Conservation (phyloP, 1,140 invertebrate species). For the Pararge aegeria region DNA sequence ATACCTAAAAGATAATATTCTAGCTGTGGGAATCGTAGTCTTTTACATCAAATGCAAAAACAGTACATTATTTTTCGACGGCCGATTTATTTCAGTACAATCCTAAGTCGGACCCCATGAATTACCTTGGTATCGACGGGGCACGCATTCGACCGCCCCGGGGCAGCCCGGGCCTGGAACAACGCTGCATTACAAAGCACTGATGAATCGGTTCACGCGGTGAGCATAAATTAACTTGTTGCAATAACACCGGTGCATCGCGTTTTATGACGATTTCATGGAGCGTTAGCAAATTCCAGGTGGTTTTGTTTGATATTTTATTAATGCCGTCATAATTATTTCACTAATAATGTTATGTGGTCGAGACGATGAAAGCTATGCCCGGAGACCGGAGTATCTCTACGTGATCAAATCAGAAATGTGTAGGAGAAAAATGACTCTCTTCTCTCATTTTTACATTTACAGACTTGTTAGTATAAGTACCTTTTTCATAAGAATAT, state of each 20-base stretch:
- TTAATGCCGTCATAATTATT: slow-evolving; percentile 1
- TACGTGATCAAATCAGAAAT: no score
- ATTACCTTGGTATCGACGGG: slow-evolving; percentile 29
- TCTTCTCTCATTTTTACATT: no score
- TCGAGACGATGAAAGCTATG: no score
- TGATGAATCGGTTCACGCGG: slow-evolving; percentile 55
- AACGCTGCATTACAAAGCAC: slow-evolving; percentile 37
- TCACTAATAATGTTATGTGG: no score
- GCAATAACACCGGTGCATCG: slow-evolving; percentile 42
- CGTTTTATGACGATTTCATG: slow-evolving; percentile 32
- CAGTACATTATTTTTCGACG: background rate
- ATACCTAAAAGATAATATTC: no score
- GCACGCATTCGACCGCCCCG: slow-evolving; percentile 29
- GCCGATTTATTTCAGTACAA: slow-evolving; percentile 18
- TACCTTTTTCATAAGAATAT: no score
- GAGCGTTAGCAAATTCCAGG: slow-evolving; percentile 31
- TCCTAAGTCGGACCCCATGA: slow-evolving; percentile 21
- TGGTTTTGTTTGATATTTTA: background rate
- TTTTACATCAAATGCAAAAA: background rate
- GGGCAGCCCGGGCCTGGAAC: slow-evolving; percentile 29
- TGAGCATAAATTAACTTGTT: slow-evolving; percentile 61
- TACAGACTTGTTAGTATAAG: no score
- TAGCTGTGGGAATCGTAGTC: no score
- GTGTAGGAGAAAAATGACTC: no score
- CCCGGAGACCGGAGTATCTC: no score